Conservation (phyloP, 2,888 invertebrate species). For the Aporophyla nigra region DNA sequence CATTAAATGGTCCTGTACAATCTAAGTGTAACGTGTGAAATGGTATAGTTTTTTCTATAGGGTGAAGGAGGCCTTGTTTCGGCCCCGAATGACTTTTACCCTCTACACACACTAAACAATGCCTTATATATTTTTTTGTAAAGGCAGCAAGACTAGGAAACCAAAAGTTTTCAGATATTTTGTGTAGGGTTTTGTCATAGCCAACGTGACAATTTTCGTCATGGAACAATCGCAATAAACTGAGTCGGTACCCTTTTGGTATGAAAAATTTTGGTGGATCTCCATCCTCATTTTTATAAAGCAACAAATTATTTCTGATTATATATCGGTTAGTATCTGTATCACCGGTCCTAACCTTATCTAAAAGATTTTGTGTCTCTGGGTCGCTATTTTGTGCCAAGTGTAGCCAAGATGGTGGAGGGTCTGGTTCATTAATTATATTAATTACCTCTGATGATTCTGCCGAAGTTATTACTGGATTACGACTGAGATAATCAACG, state of each 20-base stretch:
- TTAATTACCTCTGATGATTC: not conserved
- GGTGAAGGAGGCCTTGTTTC: slow-evolving; percentile 33
- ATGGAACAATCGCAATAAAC: slow-evolving; percentile 24
- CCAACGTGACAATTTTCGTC: slow-evolving; percentile 39
- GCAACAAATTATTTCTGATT: not conserved
- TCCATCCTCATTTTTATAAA: slow-evolving; percentile 13
- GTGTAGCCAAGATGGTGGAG: not conserved
- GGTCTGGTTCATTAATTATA: slow-evolving; percentile 1
- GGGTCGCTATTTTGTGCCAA: not conserved
- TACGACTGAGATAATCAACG: not conserved
- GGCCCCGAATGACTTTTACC: slow-evolving; percentile 21
- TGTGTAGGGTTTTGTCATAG: slow-evolving; percentile 17
- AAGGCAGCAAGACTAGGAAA: slow-evolving; percentile 23
- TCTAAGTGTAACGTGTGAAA: slow-evolving; percentile 23
- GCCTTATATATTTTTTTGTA: slow-evolving; percentile 24
- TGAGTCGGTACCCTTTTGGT: slow-evolving; percentile 19
- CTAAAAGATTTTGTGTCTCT: slow-evolving; percentile 4
- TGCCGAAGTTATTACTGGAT: not conserved
- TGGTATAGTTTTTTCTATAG: slow-evolving; percentile 19
- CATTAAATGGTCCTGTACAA: slow-evolving; percentile 17
- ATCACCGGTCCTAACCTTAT: not conserved
- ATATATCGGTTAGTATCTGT: slow-evolving; percentile 4
- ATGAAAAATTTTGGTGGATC: slow-evolving; percentile 14
- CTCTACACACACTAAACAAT: slow-evolving; percentile 32
- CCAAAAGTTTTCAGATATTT: slow-evolving; percentile 26